Base-by-base conservation (phyloP, 2,888 invertebrate genomes). In the Lapara coniferarum region DNA sequence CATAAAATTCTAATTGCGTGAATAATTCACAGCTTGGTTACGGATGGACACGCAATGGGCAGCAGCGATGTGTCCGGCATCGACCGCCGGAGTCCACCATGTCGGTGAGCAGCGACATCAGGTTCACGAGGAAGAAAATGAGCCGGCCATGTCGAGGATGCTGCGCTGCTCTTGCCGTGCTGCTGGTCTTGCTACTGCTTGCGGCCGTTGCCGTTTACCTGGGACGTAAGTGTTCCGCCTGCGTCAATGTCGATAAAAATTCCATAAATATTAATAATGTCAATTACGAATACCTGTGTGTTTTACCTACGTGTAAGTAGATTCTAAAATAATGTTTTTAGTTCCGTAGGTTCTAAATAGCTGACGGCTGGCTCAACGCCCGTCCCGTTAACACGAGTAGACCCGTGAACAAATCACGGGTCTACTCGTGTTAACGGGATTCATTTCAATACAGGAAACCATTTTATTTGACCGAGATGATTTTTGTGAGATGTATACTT, bases 41-140 rank as follows among this genome's bases (percentile, higher is more conserved):
- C 72, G 92, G 92, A 5, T 93, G 93, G 93, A 80, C 91, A 4
- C 87, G 89, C 59, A 87, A 77, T 73, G 88, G 87, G 12, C 85
- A 87, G 72, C 86, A 89, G 70, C 84, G 92, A 25, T 90, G 93
- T 75, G 86, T 88, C 72, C 83, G 88, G 67, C 90, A 91, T 77
- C 86, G 91, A 12, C 91, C 92, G 66, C 96, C 97, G 55, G 97
- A 97, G 88, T 97, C 97, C 52, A 97, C 97, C 71, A 90, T 97
- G 80, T 97, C 97, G 0, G 97, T 97, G 76, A 97, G 97, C 94
- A 98, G 97, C 80, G 97, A 98, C 89, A 98, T 98, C 86, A 95
- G 97, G 77, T 98, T 98, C 90, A 98, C 98, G 16, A 95, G 97
- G 69, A 95, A 97, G 81, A 98, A 97, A 90, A 94, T 97, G 77